A percentile compares a stretch with the other conserved stretches of the same genome.
Conservation (phyloP, 2,113 vertebrate genomes). For the Phylloscopus trochiloides region DNA sequence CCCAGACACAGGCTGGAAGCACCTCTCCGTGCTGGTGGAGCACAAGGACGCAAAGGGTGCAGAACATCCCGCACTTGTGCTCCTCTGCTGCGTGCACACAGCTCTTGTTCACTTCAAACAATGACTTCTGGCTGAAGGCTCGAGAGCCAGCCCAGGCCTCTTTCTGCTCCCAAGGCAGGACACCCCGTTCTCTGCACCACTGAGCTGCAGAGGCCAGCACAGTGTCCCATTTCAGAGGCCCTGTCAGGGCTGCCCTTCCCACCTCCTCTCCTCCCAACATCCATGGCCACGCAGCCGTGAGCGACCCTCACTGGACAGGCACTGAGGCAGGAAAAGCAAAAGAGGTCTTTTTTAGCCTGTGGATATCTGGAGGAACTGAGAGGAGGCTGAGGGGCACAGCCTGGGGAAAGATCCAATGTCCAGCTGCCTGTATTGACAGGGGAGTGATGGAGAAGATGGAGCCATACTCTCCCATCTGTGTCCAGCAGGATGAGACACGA, state of each 20-base stretch:
- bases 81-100: neutral
- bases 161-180: neutral
- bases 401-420: neutral
- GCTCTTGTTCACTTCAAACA: neutral
- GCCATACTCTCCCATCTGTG: accelerated
- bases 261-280: neutral
- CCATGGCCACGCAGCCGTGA: neutral
- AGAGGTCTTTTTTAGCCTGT: neutral
- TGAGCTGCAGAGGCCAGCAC: neutral
- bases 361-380: neutral
- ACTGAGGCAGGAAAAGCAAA: neutral
- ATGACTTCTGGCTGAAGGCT: neutral
- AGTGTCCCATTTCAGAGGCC: neutral
- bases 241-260: neutral
- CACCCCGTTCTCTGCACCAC: neutral
- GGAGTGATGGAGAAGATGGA: neutral
- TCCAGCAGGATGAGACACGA: neutral
- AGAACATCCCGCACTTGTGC: neutral
- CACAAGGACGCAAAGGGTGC: neutral
- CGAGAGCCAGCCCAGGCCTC: neutral
- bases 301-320: accelerated
- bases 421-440: neutral
- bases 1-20: neutral
- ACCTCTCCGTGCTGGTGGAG: neutral
- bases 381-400: neutral